A percentile compares a stretch with the other conserved stretches of the same genome.
Evolutionary conservation across 2,113 vertebrate species (phyloP).

Genomic region (Choloepus hoffmanni): DNA sequence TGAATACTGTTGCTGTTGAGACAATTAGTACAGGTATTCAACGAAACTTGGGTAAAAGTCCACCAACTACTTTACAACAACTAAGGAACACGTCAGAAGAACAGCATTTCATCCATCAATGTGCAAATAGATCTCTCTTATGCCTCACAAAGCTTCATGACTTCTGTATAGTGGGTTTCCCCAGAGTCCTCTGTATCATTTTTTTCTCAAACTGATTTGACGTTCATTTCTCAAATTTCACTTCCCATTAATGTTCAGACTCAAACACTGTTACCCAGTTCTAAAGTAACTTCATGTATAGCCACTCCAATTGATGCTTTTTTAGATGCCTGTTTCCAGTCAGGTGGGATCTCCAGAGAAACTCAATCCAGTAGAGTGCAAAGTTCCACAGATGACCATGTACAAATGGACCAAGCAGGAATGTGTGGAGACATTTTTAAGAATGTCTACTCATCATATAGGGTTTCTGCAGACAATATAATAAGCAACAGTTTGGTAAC

Average conservation of each 20-base stretch:
- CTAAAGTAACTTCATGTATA: constrained; percentile 91
- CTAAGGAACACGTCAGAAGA: constrained; percentile 84
- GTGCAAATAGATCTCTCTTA: constrained; percentile 95
- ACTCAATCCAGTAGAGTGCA: constrained; percentile 89
- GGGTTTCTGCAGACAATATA: constrained; percentile 89
- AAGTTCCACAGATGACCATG: constrained; percentile 81
- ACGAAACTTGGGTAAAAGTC: constrained; percentile 88
- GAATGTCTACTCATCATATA: constrained; percentile 86
- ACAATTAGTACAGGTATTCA: constrained; percentile 93
- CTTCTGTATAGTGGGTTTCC: constrained; percentile 82
- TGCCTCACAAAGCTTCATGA: constrained; percentile 86
- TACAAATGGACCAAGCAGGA: constrained; percentile 91
- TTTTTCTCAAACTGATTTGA: constrained; percentile 97
- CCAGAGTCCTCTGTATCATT: constrained; percentile 92
- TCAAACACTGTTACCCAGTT: constrained; percentile 91
- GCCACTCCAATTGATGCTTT: constrained; percentile 93
- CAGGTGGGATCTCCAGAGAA: constrained; percentile 90
- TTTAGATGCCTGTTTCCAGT: constrained; percentile 85
- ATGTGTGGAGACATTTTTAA: constrained; percentile 92
- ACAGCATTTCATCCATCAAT: constrained; percentile 92
- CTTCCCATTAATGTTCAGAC: constrained; percentile 96
- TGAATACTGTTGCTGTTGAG: constrained; percentile 79
- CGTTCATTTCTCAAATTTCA: constrained; percentile 93
- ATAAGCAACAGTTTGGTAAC: constrained; percentile 84
- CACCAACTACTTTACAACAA: constrained; percentile 78